Evolutionary conservation across 2,888 invertebrate species (phyloP).

Genomic region (Coronaproctus castanopsis): DNA sequence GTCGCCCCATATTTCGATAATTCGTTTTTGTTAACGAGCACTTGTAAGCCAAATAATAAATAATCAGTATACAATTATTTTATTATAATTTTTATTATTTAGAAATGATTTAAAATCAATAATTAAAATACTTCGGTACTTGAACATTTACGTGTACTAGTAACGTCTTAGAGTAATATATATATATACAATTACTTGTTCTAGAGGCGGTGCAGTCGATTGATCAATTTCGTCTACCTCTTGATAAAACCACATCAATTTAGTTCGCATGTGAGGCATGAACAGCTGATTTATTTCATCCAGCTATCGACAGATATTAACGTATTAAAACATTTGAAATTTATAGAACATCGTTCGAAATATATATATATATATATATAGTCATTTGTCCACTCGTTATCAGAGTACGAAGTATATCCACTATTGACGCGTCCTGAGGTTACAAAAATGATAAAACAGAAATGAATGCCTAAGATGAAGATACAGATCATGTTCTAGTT

Average conservation of each 20-base stretch:
- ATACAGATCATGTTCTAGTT: too few relatives aligned
- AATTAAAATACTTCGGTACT: too few relatives aligned
- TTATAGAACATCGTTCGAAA: not conserved
- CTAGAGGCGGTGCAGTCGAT: not conserved
- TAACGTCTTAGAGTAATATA: not conserved
- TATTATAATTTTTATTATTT: too few relatives aligned
- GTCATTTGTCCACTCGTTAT: too few relatives aligned
- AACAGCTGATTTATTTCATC: conserved; percentile 76
- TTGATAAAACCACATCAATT: conserved; percentile 74
- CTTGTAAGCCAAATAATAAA: too few relatives aligned
- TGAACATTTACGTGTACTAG: not conserved
- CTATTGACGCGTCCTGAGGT: not conserved
- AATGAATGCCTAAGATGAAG: too few relatives aligned
- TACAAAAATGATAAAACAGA: not conserved
- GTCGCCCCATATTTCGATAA: too few relatives aligned
- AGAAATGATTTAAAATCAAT: too few relatives aligned
- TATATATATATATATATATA: not conserved
- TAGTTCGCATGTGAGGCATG: conserved; percentile 62
- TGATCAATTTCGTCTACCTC: conserved; percentile 51
- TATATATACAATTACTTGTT: not conserved
- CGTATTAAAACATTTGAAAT: not conserved
- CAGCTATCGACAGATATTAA: conserved; percentile 31
- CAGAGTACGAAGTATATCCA: too few relatives aligned
- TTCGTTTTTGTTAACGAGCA: too few relatives aligned
- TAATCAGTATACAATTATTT: too few relatives aligned